Percentiles rank a stretch among this genome's conserved stretches.
phyloP scores from a whole-genome alignment of 2,888 invertebrate genomes.

The Ormyrus rosae region DNA sequence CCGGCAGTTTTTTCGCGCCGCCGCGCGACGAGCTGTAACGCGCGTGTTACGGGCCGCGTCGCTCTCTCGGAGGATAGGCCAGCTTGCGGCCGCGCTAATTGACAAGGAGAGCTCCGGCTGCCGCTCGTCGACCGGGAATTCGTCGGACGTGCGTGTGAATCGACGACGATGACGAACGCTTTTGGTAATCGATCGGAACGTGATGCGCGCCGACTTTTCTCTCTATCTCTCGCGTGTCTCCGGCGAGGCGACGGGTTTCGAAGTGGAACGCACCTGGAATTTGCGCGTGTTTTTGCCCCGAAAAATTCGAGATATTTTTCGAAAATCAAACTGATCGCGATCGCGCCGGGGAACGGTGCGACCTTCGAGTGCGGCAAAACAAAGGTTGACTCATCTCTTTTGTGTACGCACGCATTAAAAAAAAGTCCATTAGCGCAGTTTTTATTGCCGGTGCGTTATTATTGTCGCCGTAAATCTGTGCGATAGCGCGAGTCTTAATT shows the following conservation, averaged over 20 bases:
- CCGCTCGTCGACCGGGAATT: slow-evolving; percentile 5
- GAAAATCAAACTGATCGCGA: neutral
- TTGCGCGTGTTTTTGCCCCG: no score
- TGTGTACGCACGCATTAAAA: neutral
- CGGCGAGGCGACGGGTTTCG: no score
- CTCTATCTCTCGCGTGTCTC: neutral
- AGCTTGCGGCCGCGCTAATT: slow-evolving; percentile 36
- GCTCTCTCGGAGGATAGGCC: no score
- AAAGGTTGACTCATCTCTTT: no score
- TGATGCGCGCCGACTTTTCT: neutral
- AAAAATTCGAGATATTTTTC: neutral
- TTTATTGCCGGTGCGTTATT: neutral
- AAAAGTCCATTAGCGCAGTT: slow-evolving; percentile 5
- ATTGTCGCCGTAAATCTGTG: neutral
- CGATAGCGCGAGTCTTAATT: neutral
- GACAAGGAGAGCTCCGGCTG: slow-evolving; percentile 8
- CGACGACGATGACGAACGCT: neutral
- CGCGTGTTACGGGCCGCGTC: neutral
- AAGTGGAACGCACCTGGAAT: no score
- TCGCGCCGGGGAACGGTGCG: neutral
- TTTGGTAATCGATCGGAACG: neutral
- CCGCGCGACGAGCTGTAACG: no score
- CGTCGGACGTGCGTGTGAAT: neutral
- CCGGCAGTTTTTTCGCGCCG: no score
- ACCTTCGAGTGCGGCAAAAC: no score